Evolutionary conservation across 2,888 invertebrate species (phyloP).

Genomic region (Ophion obscuratus): DNA sequence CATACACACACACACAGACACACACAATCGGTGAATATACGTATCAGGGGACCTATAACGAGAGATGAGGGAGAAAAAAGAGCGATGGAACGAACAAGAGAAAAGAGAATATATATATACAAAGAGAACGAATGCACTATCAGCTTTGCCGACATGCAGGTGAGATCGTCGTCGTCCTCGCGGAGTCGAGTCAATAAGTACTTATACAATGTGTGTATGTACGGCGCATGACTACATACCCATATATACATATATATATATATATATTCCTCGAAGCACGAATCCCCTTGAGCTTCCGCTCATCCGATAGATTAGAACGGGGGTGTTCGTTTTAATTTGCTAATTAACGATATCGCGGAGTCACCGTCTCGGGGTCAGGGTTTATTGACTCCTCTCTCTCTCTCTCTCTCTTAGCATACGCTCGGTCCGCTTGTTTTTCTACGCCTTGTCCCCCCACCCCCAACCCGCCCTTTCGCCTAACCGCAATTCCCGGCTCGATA

Average conservation of each 20-base stretch:
- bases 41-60: slow-evolving; percentile 51
- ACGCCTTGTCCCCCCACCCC: background rate
- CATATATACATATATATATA: background rate
- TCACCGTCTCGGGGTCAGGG: slow-evolving; percentile 65
- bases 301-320: slow-evolving; percentile 60
- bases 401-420: background rate
- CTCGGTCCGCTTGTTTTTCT: background rate
- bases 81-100: slow-evolving; percentile 6
- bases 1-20: background rate
- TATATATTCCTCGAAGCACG: slow-evolving; percentile 17
- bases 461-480: too few relatives aligned
- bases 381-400: slow-evolving; percentile 55
- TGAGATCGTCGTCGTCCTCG: slow-evolving; percentile 50
- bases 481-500: too few relatives aligned
- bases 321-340: slow-evolving; percentile 68
- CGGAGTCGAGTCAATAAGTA: slow-evolving; percentile 41
- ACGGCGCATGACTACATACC: background rate
- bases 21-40: slow-evolving; percentile 5
- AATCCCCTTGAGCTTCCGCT: slow-evolving; percentile 53
- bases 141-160: slow-evolving; percentile 55
- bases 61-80: slow-evolving; percentile 47
- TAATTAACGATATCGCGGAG: slow-evolving; percentile 67
- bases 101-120: background rate
- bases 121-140: slow-evolving; percentile 34
- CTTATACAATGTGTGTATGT: background rate